Base-by-base conservation (phyloP, 2,888 invertebrate genomes). In the Drosophila macrothrix region DNA sequence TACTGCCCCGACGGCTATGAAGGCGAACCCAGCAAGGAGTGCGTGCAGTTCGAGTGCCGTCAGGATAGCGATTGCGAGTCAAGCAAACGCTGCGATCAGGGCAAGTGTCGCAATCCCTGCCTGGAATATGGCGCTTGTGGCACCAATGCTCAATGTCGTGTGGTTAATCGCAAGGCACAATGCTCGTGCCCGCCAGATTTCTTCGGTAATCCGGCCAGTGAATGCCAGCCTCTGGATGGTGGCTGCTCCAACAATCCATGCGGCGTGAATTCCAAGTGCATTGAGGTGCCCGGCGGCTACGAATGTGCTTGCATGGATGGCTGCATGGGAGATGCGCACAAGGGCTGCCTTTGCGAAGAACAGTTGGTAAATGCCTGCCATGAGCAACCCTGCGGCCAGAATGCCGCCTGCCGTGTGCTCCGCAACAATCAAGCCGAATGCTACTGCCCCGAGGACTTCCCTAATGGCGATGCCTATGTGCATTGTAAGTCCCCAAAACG, bases 1-100 rank as follows among this genome's bases (percentile, higher is more conserved):
- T 95, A 97, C 69, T 98, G 98, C 91, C 97, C 97, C 0, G 97
- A 97, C 89, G 97, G 98, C 22, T 97, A 95, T 90, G 96, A 96
- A 80, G 97, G 97, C 0, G 97, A 97, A 91, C 97, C 97, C 0
- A 95, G 95, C 68, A 95, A 95, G 77, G 95, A 95, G 88, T 97
- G 97, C 87, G 95, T 95, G 73, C 95, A 96, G 75, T 96, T 96
- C 78, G 97, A 97, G 93, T 98, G 98, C 85, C 94, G 95, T 64
- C 94, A 94, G 58, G 96, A 97, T 91, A 94, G 95, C 12, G 97
- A 98, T 86, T 98, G 98, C 90, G 96, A 96, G 62, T 89, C 94
- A 3, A 96, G 96, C 84, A 97, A 97, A 92, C 95, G 95, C 78
- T 98, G 98, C 90, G 95, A 95, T 80, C 92, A 94, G 60, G 95